Evolutionary conservation across 2,113 vertebrate species (phyloP), one percentile per base, ranked within the genome.

Genomic region (Danionella cerebrum): DNA sequence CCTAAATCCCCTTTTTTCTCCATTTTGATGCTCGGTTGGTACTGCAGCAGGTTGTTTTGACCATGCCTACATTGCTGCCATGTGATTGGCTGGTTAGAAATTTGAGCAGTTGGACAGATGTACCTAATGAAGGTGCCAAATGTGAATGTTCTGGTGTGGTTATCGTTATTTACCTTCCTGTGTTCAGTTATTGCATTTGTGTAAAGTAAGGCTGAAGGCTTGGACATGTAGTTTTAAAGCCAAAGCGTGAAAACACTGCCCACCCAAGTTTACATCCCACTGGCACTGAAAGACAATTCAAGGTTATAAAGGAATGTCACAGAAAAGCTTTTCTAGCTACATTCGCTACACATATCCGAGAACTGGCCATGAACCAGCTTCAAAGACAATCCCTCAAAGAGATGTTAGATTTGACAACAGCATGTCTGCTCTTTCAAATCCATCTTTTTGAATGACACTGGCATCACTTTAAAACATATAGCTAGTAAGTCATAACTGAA

Each of bases 331-430:
- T n/a, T 18, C 12, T 19, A 13, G 25, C 41, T 24, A 47, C 44
- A 64, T 35, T 44, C 21, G 14, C 44, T 14, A 22, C 59, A 21
- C 5, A 63, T 63, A 48, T 67, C 36, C 42, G 65, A 55, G 38
- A 55, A 33, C 51, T 41, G 50, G 24, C 65, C 52, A 35, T 67
- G 29, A 64, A 35, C 29, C n/a, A 18, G 60, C 60, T 64, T 64
- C 60, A 64, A 64, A 64, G 60, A 21, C 60, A 24, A 48, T 64
- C 60, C 18, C 44, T 64, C 60, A 64, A 47, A 64, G 60, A 48
- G 12, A 12, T 24, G 27, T 48, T 48, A 33, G 33, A 12, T 63
- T 29, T 60, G 57, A 60, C 57, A 60, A 25, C 35, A 31, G 24
- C 41, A 6, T 59, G 55, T 44, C 55, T 59, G 10, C 39, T 11